Base-by-base conservation (phyloP, 2,888 invertebrate genomes). In the Drosophila kambysellisi region DNA sequence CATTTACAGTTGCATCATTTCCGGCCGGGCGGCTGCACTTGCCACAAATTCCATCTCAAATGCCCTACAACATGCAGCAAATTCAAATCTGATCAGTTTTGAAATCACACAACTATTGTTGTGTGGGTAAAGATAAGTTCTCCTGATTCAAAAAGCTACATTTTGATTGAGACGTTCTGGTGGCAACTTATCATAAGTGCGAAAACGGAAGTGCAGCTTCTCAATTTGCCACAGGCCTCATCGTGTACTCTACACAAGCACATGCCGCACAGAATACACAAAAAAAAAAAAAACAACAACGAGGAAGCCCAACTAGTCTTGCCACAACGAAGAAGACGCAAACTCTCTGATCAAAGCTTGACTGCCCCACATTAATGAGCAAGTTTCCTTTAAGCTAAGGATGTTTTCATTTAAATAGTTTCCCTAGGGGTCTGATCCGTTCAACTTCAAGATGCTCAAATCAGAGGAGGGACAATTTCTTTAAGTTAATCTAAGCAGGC, bases 1-100 rank as follows among this genome's bases (percentile, higher is more conserved):
- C 71, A 37, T 67, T 73, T 71, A 58, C 75, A 83, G 71, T 71
- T 75, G 83, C 82, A 89, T 82, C 81, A 79, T 79, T 85, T 89
- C 69, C 61, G 3, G 17, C 6, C 17, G 29, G 25, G 5, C 17
- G 15, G 17, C 29, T 29, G 50, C 25, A 17, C 65, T 65, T 57
- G 58, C 30, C 11, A 70, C 82, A 70, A 68, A 61, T 41, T 46
- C 32, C n/a, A 64, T 39, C 52, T 43, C 46, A n/a, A 56, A 29
- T 12, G 46, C 72, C n/a, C 73, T 73, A 60, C 72, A 52, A 11
- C 20, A 29, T 29, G 29, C 20, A 17, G 17, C 37, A 25, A 25
- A 15, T 2, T 25, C 20, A 25, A 25, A 46, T 15, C 17, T 9
- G 17, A 25, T 53, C 15, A 37, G 25, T 7, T 33, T 29, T 7